phyloP scores from a whole-genome alignment of 2,888 invertebrate species.

The Noctua janthe region DNA sequence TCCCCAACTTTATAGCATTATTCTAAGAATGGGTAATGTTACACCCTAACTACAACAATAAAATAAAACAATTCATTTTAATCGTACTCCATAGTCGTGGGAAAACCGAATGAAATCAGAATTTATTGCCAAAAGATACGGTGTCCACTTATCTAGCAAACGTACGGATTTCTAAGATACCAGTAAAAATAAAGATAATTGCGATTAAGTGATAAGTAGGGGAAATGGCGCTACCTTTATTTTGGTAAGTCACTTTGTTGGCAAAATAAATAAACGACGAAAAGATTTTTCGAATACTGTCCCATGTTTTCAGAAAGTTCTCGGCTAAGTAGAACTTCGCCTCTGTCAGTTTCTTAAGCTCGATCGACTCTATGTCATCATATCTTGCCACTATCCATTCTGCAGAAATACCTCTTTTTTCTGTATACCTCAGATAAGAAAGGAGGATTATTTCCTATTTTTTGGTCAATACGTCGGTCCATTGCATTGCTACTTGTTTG shows the following conservation, averaged over 20 bases:
- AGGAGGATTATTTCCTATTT: background rate
- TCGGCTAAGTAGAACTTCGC: background rate
- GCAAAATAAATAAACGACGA: slow-evolving; percentile 10
- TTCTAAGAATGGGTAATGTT: slow-evolving; percentile 17
- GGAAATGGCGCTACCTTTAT: slow-evolving; percentile 30
- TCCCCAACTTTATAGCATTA: slow-evolving; percentile 20
- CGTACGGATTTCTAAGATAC: slow-evolving; percentile 36
- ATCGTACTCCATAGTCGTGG: slow-evolving; percentile 36
- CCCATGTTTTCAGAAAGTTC: background rate
- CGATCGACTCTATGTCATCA: background rate
- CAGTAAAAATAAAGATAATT: slow-evolving; percentile 41
- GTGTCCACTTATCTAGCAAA: slow-evolving; percentile 44
- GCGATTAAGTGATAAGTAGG: slow-evolving; percentile 31
- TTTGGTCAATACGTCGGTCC: background rate
- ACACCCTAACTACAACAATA: slow-evolving; percentile 9
- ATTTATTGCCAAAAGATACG: slow-evolving; percentile 52
- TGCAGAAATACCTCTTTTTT: background rate
- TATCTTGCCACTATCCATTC: too few relatives aligned
- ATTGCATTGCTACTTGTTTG: background rate
- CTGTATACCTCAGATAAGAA: background rate
- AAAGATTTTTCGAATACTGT: background rate
- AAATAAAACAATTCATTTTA: slow-evolving; percentile 30
- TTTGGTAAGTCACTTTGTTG: slow-evolving; percentile 6
- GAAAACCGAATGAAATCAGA: slow-evolving; percentile 60
- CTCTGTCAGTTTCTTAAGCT: background rate